These are phyloP conservation scores for Bufo gargarizans DNA, from an alignment of 2,113 vertebrate genomes.

Conservation along the genomic window DNA sequence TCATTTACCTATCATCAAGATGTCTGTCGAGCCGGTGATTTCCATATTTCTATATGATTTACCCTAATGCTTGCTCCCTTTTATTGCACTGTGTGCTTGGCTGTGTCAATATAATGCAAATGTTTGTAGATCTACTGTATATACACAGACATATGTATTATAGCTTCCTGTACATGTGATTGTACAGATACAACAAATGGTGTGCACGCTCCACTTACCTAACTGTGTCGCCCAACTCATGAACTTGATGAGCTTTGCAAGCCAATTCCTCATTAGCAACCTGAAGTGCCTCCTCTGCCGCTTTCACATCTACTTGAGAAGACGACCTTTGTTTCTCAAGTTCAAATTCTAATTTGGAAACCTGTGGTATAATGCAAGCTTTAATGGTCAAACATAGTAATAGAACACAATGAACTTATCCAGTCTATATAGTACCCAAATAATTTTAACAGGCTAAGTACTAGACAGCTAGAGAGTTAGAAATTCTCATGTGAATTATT, in stretches of 20 bases:
- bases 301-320: constrained; percentile 76
- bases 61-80: constrained; percentile 4
- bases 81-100: background rate
- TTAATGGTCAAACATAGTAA: background rate
- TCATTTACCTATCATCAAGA: too few relatives aligned
- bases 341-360: constrained; percentile 85
- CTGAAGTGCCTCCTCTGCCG: constrained; percentile 70
- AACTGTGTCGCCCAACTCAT: constrained; percentile 74
- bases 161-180: background rate
- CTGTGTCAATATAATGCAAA: background rate
- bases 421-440: background rate
- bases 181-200: background rate
- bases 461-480: background rate
- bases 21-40: too few relatives aligned
- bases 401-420: background rate
- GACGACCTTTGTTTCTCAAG: constrained; percentile 78
- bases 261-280: constrained; percentile 70
- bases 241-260: constrained; percentile 73
- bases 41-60: background rate
- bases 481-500: background rate
- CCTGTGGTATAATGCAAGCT: constrained; percentile 64
- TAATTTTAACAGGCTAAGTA: background rate
- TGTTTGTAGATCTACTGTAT: background rate
- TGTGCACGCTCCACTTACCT: constrained; percentile 69
- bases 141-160: background rate